Percentiles rank a stretch among this genome's conserved stretches.
Conservation (phyloP, 2,113 vertebrate species). For the Nerophis lumbriciformis region DNA sequence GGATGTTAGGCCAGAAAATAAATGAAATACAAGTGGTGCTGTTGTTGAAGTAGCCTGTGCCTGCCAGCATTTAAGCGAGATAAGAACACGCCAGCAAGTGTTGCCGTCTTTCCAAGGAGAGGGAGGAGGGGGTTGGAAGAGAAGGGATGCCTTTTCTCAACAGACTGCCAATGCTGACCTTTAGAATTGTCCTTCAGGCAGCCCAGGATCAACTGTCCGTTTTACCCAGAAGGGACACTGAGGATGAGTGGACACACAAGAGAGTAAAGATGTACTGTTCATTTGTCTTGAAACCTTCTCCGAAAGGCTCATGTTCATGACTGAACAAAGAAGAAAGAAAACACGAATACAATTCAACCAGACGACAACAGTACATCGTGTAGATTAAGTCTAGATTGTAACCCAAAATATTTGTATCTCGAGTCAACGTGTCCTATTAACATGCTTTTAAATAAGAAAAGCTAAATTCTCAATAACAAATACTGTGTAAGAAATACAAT, state of each 20-base stretch:
- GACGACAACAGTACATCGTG: no score
- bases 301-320: not conserved
- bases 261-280: conserved; percentile 9
- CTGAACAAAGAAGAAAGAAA: not conserved
- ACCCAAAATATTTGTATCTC: not conserved
- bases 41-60: conserved; percentile 45
- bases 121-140: not conserved
- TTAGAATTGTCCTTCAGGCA: conserved; percentile 61
- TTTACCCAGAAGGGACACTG: conserved; percentile 33
- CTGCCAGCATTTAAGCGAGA: conserved; percentile 57
- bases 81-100: conserved; percentile 63
- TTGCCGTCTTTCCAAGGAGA: conserved; percentile 51
- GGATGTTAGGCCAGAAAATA: conserved; percentile 49
- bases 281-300: not conserved
- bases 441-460: not conserved
- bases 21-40: conserved; percentile 54
- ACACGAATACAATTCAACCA: not conserved
- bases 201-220: conserved; percentile 56
- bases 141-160: conserved; percentile 31
- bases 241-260: conserved; percentile 20
- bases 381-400: not conserved
- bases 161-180: conserved; percentile 57
- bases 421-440: not conserved
- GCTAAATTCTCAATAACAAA: no score
- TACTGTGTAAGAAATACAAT: not conserved